Evolutionary conservation across 2,888 invertebrate genomes (phyloP).

Genomic region (Palloptera scutellata): DNA sequence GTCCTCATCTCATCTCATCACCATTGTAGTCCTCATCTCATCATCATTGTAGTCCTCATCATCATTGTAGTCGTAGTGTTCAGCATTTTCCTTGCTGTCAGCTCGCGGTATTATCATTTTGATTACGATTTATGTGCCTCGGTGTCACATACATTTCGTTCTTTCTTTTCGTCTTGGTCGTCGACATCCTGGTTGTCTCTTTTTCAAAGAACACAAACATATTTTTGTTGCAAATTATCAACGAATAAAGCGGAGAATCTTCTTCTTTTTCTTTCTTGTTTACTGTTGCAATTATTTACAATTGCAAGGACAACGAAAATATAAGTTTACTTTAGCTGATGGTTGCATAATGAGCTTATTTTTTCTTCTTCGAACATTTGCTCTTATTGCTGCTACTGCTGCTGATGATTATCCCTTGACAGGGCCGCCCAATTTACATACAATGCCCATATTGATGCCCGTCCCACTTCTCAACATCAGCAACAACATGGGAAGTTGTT

Average conservation of each 20-base stretch:
- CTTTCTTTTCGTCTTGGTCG: too few relatives aligned
- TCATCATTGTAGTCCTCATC: neutral
- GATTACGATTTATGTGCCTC: conserved; percentile 33
- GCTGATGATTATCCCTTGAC: conserved; percentile 48
- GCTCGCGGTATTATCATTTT: conserved; percentile 36
- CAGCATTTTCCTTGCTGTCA: conserved; percentile 31
- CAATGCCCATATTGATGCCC: conserved; percentile 43
- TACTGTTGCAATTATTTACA: neutral
- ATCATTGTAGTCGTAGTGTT: neutral
- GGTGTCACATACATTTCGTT: neutral
- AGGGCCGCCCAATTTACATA: conserved; percentile 62
- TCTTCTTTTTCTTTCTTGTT: neutral
- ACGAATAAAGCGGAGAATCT: too few relatives aligned
- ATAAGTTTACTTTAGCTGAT: neutral
- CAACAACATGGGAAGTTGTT: conserved; percentile 37
- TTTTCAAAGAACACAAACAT: neutral
- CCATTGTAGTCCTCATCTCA: too few relatives aligned
- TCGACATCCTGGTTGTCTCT: too few relatives aligned
- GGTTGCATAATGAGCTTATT: conserved; percentile 49
- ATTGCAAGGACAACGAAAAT: neutral
- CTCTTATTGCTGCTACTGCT: too few relatives aligned
- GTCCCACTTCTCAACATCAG: conserved; percentile 40
- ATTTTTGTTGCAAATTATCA: too few relatives aligned
- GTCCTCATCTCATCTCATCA: neutral
- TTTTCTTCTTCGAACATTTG: neutral